Conservation (phyloP, 2,888 invertebrate genomes). For the Synergus laeviventris region DNA sequence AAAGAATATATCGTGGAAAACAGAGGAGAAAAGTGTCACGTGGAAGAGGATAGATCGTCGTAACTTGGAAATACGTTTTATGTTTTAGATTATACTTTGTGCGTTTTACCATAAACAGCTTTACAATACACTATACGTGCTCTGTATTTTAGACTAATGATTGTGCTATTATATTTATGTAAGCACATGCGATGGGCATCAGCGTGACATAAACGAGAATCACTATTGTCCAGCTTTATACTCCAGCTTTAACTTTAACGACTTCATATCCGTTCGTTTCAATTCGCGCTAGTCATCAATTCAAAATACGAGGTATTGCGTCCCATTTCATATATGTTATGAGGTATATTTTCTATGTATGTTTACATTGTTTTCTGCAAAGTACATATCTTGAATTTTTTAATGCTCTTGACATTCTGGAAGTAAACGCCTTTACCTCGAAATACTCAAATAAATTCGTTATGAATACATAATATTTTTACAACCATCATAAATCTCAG, state of each 20-base stretch:
- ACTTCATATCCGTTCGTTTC: neutral
- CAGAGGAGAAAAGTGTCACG: neutral
- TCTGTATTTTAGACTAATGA: constrained; percentile 6
- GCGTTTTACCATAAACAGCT: neutral
- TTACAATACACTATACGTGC: neutral
- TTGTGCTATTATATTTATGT: constrained; percentile 25
- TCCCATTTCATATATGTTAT: constrained; percentile 3
- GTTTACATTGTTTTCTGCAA: neutral
- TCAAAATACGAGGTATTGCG: constrained; percentile 24
- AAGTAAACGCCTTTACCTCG: too few species aligned
- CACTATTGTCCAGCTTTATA: constrained; percentile 12
- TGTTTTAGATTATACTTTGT: neutral
- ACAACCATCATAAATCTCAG: neutral
- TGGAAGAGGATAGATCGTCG: neutral
- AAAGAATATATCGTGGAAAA: constrained; percentile 16
- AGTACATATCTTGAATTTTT: neutral
- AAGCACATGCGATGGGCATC: constrained; percentile 27
- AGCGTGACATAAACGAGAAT: constrained; percentile 31
- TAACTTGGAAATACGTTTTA: neutral
- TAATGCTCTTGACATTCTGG: neutral
- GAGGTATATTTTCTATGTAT: constrained; percentile 5
- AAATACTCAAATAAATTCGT: neutral
- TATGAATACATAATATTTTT: neutral
- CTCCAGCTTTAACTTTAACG: constrained; percentile 28
- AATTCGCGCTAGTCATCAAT: constrained; percentile 25